Evolutionary conservation across 1,140 invertebrate genomes (phyloP).

Genomic region (Paramacrobiotus metropolitanus): DNA sequence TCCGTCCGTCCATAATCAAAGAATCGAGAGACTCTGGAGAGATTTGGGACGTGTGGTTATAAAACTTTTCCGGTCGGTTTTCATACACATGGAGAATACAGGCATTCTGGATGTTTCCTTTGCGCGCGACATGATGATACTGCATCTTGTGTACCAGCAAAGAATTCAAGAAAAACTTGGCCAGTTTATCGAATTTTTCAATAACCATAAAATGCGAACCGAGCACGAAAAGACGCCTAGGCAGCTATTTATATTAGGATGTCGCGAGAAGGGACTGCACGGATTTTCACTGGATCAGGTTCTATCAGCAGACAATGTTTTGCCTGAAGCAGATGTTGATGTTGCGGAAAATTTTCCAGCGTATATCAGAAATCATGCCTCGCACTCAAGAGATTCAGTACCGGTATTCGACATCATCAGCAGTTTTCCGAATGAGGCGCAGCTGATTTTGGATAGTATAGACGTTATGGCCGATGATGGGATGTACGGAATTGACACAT

Average conservation of each 20-base stretch:
- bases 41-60: not conserved
- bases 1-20: not conserved
- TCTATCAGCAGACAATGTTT: too few relatives aligned
- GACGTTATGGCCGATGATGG: too few relatives aligned
- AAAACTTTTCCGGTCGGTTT: not conserved
- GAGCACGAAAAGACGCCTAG: not conserved
- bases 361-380: too few relatives aligned
- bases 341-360: too few relatives aligned
- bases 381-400: too few relatives aligned
- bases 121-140: not conserved
- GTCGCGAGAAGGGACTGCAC: too few relatives aligned
- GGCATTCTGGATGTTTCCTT: not conserved
- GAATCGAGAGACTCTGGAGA: not conserved
- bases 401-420: too few relatives aligned
- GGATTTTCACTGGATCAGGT: too few relatives aligned
- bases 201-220: not conserved
- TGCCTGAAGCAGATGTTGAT: too few relatives aligned
- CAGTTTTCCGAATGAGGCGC: too few relatives aligned
- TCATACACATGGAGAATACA: not conserved
- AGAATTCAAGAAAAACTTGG: not conserved
- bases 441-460: too few relatives aligned
- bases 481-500: too few relatives aligned
- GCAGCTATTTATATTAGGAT: not conserved
- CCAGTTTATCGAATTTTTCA: not conserved
- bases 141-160: not conserved